Evolutionary conservation across 2,888 invertebrate species (phyloP).

Genomic region (Chymomyza amoena): DNA sequence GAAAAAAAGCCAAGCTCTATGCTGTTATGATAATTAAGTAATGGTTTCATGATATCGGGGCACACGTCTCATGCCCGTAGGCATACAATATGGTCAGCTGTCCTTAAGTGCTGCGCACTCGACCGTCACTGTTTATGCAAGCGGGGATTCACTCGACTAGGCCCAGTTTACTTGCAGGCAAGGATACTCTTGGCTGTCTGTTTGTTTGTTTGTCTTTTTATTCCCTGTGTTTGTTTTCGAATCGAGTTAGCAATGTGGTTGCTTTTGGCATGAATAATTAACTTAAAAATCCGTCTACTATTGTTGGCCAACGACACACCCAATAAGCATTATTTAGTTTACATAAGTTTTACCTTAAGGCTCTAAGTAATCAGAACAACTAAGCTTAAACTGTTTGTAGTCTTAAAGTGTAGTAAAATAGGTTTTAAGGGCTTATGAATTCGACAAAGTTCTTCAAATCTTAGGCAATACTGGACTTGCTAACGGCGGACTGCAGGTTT

Average conservation of each 20-base stretch:
- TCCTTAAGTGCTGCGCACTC: constrained; percentile 69
- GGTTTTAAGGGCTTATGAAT: no score
- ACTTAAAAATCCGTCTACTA: constrained; percentile 43
- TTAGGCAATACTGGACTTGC: no score
- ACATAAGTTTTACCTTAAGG: background rate
- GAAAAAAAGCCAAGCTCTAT: constrained; percentile 38
- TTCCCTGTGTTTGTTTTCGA: constrained; percentile 42
- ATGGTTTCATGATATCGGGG: constrained; percentile 55
- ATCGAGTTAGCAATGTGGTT: constrained; percentile 46
- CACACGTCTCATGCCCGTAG: constrained; percentile 20
- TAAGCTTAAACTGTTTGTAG: no score
- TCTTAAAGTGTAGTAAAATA: no score
- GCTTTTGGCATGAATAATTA: constrained; percentile 56
- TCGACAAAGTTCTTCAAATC: no score
- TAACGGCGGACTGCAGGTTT: no score
- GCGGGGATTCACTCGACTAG: constrained; percentile 31
- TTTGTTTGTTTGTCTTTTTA: constrained; percentile 18
- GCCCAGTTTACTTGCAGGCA: no score
- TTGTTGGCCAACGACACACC: constrained; percentile 1
- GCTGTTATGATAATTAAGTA: constrained; percentile 73
- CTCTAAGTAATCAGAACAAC: no score
- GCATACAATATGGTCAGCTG: constrained; percentile 9
- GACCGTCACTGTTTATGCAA: constrained; percentile 59
- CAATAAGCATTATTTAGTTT: background rate
- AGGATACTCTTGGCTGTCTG: constrained; percentile 20